Evolutionary conservation across 2,797 vertebrate species (phyloP).

Genomic region (Onychomys leucogaster): DNA sequence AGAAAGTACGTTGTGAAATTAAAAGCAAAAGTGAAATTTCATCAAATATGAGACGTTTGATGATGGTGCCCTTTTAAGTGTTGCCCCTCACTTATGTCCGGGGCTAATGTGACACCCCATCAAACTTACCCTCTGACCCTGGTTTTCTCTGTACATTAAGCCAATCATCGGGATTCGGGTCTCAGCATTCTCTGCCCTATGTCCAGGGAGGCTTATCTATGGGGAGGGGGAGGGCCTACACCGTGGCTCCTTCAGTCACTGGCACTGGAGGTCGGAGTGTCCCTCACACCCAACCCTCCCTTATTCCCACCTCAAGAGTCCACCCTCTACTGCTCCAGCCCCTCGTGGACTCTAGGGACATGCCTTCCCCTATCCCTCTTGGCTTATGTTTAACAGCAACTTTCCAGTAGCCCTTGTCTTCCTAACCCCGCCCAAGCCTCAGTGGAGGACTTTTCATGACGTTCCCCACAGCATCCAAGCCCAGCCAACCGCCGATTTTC

Average conservation of each 20-base stretch:
- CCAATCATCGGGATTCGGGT: background rate
- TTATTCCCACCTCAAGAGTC: background rate
- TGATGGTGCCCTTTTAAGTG: background rate
- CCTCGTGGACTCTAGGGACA: background rate
- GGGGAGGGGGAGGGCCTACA: no score
- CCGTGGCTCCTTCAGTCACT: background rate
- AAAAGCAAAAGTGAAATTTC: background rate
- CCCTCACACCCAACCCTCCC: background rate
- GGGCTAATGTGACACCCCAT: background rate
- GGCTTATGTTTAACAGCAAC: background rate
- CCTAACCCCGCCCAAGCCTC: background rate
- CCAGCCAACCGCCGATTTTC: background rate
- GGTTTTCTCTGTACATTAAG: background rate
- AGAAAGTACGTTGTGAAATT: conserved; percentile 34
- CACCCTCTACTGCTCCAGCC: background rate
- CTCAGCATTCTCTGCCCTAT: background rate
- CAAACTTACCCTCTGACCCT: background rate
- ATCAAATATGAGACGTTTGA: background rate
- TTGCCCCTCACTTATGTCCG: background rate
- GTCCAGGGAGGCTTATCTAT: background rate
- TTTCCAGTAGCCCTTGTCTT: background rate
- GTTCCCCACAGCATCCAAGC: background rate
- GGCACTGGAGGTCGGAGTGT: background rate
- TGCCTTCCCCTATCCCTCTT: background rate
- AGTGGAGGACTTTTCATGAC: background rate